A percentile compares a stretch with the other conserved stretches of the same genome.
Conservation (phyloP, 2,888 invertebrate genomes). For the Thera britannica region DNA sequence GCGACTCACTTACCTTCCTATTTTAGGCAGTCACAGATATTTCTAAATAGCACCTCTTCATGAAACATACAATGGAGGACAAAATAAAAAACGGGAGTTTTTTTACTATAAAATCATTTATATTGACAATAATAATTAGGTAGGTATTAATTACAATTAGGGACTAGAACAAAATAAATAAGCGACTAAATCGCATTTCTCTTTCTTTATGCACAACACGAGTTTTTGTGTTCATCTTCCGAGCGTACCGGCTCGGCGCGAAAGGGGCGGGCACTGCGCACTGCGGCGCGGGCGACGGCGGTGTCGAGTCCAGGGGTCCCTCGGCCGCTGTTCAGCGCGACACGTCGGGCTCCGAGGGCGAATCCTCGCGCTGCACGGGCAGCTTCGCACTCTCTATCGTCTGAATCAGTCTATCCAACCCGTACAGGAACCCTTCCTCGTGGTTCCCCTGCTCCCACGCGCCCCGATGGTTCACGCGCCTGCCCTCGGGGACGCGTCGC, state of each 20-base stretch:
- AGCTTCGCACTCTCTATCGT: slow-evolving; percentile 78
- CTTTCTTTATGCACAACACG: slow-evolving; percentile 67
- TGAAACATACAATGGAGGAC: neutral
- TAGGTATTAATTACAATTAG: slow-evolving; percentile 53
- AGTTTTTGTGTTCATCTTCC: slow-evolving; percentile 67
- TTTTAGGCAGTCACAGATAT: no score
- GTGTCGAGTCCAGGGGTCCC: slow-evolving; percentile 74
- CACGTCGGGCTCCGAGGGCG: slow-evolving; percentile 71
- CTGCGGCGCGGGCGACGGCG: slow-evolving; percentile 57
- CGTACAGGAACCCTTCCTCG: slow-evolving; percentile 97
- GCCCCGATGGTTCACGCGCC: slow-evolving; percentile 90
- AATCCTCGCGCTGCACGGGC: slow-evolving; percentile 54
- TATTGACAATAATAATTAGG: slow-evolving; percentile 60
- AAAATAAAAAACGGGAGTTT: neutral
- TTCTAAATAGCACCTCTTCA: no score
- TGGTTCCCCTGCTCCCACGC: slow-evolving; percentile 97
- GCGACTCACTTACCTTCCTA: no score
- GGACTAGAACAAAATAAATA: slow-evolving; percentile 77
- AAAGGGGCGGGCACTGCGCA: slow-evolving; percentile 29
- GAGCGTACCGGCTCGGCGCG: slow-evolving; percentile 55
- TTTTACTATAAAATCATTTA: slow-evolving; percentile 47
- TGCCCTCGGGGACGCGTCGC: slow-evolving; percentile 88
- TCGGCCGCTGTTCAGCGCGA: slow-evolving; percentile 74
- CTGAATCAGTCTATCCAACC: slow-evolving; percentile 95
- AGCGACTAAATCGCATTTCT: slow-evolving; percentile 69